Evolutionary conservation across 1,140 invertebrate genomes (phyloP).

Genomic region (Ceratina australensis): DNA sequence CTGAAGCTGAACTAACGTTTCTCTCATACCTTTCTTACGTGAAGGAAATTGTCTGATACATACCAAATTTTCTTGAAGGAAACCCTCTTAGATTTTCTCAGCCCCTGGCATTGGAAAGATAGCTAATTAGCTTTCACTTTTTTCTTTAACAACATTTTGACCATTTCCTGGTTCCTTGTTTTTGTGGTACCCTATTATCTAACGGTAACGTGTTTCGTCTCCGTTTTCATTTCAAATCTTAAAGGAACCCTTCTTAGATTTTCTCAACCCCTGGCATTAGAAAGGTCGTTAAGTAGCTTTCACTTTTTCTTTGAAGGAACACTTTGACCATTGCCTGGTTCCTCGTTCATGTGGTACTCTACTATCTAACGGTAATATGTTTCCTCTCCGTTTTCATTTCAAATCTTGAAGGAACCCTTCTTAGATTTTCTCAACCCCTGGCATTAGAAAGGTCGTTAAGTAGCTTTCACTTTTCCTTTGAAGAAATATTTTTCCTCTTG

Average conservation of each 20-base stretch:
- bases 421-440: background rate
- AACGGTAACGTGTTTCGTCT: background rate
- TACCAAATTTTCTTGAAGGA: background rate
- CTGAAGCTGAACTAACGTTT: slow-evolving; percentile 2
- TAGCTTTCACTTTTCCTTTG: background rate
- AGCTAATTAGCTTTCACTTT: slow-evolving; percentile 31
- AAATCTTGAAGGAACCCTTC: background rate
- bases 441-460: background rate
- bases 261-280: background rate
- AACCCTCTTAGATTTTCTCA: background rate
- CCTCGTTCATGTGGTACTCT: background rate
- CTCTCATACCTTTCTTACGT: background rate
- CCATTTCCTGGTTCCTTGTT: background rate
- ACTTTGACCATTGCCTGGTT: background rate
- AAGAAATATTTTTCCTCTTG: background rate
- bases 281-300: background rate
- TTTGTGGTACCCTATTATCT: slow-evolving; percentile 6
- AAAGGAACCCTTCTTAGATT: background rate
- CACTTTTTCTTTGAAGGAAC: too few relatives aligned
- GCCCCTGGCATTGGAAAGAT: background rate
- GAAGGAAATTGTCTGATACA: background rate
- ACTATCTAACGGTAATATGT: background rate
- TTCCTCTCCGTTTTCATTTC: background rate
- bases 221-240: background rate
- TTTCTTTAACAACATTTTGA: background rate